Percentiles rank a stretch among this genome's conserved stretches.
Evolutionary conservation across 2,888 invertebrate species (phyloP).

Genomic region (Octonoba sinensis): DNA sequence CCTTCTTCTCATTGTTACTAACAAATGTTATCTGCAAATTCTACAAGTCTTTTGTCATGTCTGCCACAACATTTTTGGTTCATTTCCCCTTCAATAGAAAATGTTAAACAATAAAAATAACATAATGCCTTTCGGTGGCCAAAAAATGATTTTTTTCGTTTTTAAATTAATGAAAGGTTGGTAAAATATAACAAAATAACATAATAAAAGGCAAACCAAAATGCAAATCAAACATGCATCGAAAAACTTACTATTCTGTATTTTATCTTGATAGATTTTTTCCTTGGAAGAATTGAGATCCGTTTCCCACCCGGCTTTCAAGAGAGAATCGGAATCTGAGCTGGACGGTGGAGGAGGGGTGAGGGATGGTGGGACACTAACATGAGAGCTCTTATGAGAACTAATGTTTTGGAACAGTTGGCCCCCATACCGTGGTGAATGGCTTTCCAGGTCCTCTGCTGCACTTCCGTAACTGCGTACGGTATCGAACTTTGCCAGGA

Average conservation of each 20-base stretch:
- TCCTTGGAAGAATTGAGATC: slow-evolving; percentile 63
- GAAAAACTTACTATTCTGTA: slow-evolving; percentile 79
- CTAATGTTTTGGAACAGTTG: slow-evolving; percentile 70
- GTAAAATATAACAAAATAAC: background rate
- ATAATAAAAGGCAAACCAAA: slow-evolving; percentile 13
- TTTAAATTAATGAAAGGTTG: background rate
- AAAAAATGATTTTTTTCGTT: too few relatives aligned
- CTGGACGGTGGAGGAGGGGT: slow-evolving; percentile 72
- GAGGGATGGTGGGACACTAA: slow-evolving; percentile 70
- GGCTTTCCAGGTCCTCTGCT: slow-evolving; percentile 86
- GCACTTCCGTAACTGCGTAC: slow-evolving; percentile 93
- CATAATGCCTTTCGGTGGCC: too few relatives aligned
- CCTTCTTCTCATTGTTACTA: too few relatives aligned
- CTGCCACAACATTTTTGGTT: too few relatives aligned
- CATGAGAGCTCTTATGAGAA: slow-evolving; percentile 66
- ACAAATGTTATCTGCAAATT: too few relatives aligned
- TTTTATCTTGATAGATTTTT: slow-evolving; percentile 75
- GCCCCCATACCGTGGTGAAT: slow-evolving; percentile 69
- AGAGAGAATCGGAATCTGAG: slow-evolving; percentile 78
- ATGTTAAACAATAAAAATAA: background rate
- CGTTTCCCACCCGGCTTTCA: slow-evolving; percentile 78
- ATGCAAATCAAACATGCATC: slow-evolving; percentile 17
- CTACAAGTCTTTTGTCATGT: too few relatives aligned
- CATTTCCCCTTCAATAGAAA: background rate
- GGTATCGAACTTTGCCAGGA: slow-evolving; percentile 86